Conservation (phyloP, 2,113 vertebrate species). For the Neopipo cinnamomea region DNA sequence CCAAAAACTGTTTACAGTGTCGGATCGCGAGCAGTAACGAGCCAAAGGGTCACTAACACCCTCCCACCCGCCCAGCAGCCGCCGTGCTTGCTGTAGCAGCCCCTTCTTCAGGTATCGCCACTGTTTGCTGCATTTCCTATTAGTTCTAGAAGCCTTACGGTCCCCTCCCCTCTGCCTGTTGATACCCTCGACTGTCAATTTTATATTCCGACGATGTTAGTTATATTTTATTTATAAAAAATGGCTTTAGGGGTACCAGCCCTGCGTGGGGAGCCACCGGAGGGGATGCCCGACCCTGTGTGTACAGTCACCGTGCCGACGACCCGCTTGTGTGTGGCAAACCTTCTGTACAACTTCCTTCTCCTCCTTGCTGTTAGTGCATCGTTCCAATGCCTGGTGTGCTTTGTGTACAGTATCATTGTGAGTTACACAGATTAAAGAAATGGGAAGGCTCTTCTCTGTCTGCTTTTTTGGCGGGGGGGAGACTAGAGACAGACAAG, state of each 20-base stretch:
- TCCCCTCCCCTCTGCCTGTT: slow-evolving; percentile 45
- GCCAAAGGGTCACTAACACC: slow-evolving; percentile 68
- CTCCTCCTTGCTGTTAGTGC: slow-evolving; percentile 71
- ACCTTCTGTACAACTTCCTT: slow-evolving; percentile 51
- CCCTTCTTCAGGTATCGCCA: slow-evolving; percentile 60
- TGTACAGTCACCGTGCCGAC: slow-evolving; percentile 6
- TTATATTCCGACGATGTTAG: slow-evolving; percentile 57
- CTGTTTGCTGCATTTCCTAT: slow-evolving; percentile 63
- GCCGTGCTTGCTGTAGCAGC: slow-evolving; percentile 49
- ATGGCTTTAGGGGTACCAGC: slow-evolving; percentile 36
- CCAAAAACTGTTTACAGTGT: slow-evolving; percentile 74
- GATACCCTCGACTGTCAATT: slow-evolving; percentile 56
- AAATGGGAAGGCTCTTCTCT: slow-evolving; percentile 81
- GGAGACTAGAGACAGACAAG: background rate
- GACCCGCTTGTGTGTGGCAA: slow-evolving; percentile 56
- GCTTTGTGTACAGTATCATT: slow-evolving; percentile 80
- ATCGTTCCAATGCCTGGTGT: slow-evolving; percentile 75
- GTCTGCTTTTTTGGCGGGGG: slow-evolving; percentile 46
- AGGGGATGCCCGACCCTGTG: slow-evolving; percentile 12
- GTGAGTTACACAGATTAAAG: slow-evolving; percentile 86
- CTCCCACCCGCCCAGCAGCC: slow-evolving; percentile 22
- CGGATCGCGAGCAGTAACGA: slow-evolving; percentile 29
- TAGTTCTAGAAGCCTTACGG: slow-evolving; percentile 78
- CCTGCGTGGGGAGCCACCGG: background rate
- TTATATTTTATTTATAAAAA: slow-evolving; percentile 68